Evolutionary conservation across 2,888 invertebrate species (phyloP), one percentile per base, ranked within the genome.

Genomic region (Amphimallon solstitiale): DNA sequence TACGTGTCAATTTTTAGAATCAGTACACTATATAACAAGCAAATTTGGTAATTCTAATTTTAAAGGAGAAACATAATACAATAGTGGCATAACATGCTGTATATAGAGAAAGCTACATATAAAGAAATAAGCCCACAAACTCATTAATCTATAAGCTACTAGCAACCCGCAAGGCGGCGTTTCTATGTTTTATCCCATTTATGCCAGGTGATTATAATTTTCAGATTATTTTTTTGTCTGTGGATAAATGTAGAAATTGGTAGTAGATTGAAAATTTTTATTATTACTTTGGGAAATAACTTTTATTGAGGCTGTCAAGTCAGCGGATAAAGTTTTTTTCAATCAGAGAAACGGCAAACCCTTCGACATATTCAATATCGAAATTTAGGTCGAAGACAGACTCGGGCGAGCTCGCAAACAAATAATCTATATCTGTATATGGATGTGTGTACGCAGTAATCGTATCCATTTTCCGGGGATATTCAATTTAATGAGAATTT

Each of bases 221-320:
- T n/a, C 37, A 15, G 6, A 38, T 21, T 12, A 21, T 15, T 10
- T 37, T n/a, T 14, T 54, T 54, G 48, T 23, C 14, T 12, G 29
- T 29, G 23, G 29, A 49, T 12, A 49, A 29, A 49, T 12, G 23
- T 2, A 6, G 14, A 43, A 43, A 29, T 29, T 29, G 6, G 14
- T 7, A 43, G 14, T 14, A 29, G 29, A 49, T 49, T 34, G 48
- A 49, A 49, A 49, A 49, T 49, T 49, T 29, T 49, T 49, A 49
- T 49, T 49, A 49, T 49, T 49, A 49, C 48, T 49, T 49, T 49
- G 48, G 48, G 48, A 49, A 49, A 49, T 49, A 49, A 49, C 23
- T 49, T 49, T 49, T 49, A 49, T 49, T 49, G 48, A 34, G 23
- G 48, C 48, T 49, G 48, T 49, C 48, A 49, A 49, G 48, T 49